Percentiles rank a stretch among this genome's conserved stretches.
Evolutionary conservation across 2,113 vertebrate species (phyloP).

Genomic region (Forbesichthys papilliferus): DNA sequence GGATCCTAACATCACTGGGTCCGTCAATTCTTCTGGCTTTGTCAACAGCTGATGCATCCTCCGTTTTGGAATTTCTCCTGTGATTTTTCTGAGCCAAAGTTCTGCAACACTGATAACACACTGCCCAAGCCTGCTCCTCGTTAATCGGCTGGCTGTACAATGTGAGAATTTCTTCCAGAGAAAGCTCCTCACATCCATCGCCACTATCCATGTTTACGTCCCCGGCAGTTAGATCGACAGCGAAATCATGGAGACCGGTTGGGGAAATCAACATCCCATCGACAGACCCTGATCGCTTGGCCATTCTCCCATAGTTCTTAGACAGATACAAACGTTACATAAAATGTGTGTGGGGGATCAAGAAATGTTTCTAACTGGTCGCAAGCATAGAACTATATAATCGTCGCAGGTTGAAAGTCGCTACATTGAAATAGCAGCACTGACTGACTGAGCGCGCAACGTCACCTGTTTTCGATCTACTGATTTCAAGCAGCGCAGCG

Average conservation of each 20-base stretch:
- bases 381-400: too few species aligned
- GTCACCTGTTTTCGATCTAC: constrained; percentile 22
- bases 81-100: constrained; percentile 74
- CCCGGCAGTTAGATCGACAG: constrained; percentile 44
- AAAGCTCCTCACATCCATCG: constrained; percentile 78
- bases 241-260: constrained; percentile 46
- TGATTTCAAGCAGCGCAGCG: constrained; percentile 16
- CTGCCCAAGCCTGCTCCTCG: constrained; percentile 97
- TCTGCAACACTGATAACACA: constrained; percentile 91
- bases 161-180: constrained; percentile 85
- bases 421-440: constrained; percentile 2
- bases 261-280: constrained; percentile 64
- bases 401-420: background rate
- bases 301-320: constrained; percentile 60
- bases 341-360: background rate
- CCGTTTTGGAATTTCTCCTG: constrained; percentile 58
- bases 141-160: constrained; percentile 95
- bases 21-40: constrained; percentile 66
- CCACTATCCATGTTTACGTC: constrained; percentile 60
- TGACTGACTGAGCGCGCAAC: too few species aligned
- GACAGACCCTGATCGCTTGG: constrained; percentile 63
- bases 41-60: constrained; percentile 34
- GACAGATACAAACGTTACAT: background rate
- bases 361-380: background rate
- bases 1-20: constrained; percentile 81